Conservation (phyloP, 2,113 vertebrate species). For the Silurus meridionalis region DNA sequence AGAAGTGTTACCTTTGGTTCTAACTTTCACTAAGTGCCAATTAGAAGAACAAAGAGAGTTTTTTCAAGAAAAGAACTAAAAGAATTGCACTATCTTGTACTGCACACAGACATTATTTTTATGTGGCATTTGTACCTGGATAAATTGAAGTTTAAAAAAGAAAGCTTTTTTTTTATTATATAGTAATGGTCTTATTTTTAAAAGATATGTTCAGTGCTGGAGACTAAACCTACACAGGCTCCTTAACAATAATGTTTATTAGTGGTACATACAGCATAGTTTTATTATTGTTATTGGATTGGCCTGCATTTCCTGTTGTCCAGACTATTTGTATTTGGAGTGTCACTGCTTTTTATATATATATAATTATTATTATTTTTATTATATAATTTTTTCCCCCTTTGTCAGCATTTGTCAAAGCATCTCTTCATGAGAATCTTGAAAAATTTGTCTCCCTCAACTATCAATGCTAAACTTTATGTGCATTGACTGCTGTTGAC, state of each 20-base stretch:
- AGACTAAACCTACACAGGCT: constrained; percentile 47
- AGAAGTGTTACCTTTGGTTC: constrained; percentile 56
- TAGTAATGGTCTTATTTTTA: constrained; percentile 60
- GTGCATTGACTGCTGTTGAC: neutral
- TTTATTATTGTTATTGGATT: constrained; percentile 3
- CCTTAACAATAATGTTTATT: constrained; percentile 42
- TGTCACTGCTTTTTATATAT: constrained; percentile 34
- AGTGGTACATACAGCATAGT: constrained; percentile 47
- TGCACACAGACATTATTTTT: constrained; percentile 74
- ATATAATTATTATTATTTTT: no score
- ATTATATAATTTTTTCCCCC: no score
- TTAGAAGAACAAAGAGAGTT: constrained; percentile 66
- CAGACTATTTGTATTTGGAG: constrained; percentile 24
- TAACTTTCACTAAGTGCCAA: constrained; percentile 80
- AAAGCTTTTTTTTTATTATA: constrained; percentile 44
- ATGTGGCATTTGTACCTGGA: constrained; percentile 69
- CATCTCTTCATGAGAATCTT: neutral
- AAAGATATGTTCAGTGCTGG: constrained; percentile 62
- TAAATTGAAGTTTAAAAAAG: constrained; percentile 56
- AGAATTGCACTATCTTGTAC: constrained; percentile 78
- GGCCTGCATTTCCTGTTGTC: neutral
- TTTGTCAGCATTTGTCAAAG: neutral
- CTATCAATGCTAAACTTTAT: neutral
- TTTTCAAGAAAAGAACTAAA: constrained; percentile 56
- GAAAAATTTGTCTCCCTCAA: neutral